Evolutionary conservation across 2,888 invertebrate species (phyloP), one percentile per base, ranked within the genome.

Genomic region (Tridacna crocea): DNA sequence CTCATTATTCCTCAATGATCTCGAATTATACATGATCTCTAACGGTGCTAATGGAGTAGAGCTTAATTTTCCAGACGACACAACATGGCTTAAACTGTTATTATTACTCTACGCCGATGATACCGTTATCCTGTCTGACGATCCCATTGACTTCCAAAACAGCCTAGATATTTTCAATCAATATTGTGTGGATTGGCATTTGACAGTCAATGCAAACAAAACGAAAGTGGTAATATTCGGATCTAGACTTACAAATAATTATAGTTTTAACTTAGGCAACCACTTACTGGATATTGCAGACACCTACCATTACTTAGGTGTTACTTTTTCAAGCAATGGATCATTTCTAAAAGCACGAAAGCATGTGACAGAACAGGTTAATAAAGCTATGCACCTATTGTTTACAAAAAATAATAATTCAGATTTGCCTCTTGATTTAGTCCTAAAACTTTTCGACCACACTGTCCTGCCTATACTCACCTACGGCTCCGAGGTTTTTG

Each of bases 61-160:
- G 75, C 8, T 73, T 26, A 10, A 78, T 13, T 24, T 48, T 10
- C 55, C 61, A 22, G 24, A 72, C 17, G 17, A 27, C 15, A 22
- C 15, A 26, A 0, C 47, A 10, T 82, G 61, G 66, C 75, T 78
- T 48, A 82, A 82, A 60, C 65, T 82, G 3, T 27, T 82, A 17
- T 4, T 75, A 0, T 47, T 78, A 13, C 63, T 82, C 24, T 78
- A 82, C 61, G 85, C 83, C 17, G 82, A 85, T 61, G 82, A 83
- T 63, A 85, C 77, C 24, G 74, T 80, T 22, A 46, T 85, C 17
- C 17, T 85, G 8, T 55, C 85, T 0, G 75, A 81, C 47, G 27
- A 22, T 13, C 46, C 46, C 12, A 24, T 68, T 11, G 80, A 83
- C 61, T 65, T 80, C 3, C 78, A 80, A 65, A 73, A 55, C 22